These are phyloP conservation scores for Myotis myotis DNA, from an alignment of 2,797 vertebrate species.

Conservation along the genomic window DNA sequence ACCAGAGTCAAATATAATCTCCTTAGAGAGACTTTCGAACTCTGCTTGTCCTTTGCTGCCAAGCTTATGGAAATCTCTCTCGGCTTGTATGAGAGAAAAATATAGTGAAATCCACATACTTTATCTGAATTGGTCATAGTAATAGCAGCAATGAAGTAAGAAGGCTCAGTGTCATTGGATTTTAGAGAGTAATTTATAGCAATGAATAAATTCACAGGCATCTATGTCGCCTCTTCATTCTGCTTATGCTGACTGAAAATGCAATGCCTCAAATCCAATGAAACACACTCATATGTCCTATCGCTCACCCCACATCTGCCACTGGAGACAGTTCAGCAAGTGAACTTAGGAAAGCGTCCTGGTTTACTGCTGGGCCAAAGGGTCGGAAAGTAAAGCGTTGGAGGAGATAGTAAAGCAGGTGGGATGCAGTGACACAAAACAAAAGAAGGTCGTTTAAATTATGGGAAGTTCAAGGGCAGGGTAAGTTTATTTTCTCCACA, in stretches of 20 bases:
- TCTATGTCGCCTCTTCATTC: not conserved
- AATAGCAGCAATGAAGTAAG: not conserved
- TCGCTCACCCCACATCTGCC: rapidly evolving
- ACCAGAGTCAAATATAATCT: not conserved
- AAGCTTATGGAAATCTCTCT: not conserved
- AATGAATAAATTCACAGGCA: not conserved
- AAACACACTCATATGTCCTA: not conserved
- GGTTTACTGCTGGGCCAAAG: not conserved
- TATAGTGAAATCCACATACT: not conserved
- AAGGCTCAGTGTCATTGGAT: not conserved
- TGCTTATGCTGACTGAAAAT: not conserved
- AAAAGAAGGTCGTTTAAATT: conserved; percentile 25
- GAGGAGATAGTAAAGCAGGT: not conserved
- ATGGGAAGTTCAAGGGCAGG: conserved; percentile 41
- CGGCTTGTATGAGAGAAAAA: not conserved
- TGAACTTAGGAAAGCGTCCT: not conserved
- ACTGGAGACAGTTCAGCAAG: not conserved
- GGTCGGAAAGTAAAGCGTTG: not conserved
- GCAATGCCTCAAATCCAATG: not conserved
- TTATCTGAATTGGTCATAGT: not conserved
- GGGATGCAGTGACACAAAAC: not conserved
- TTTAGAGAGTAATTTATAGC: not conserved
- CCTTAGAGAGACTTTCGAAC: not conserved
- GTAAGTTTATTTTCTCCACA: conserved; percentile 31
- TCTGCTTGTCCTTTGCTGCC: not conserved